Conservation (phyloP, 2,888 invertebrate species). For the Pteria penguin region DNA sequence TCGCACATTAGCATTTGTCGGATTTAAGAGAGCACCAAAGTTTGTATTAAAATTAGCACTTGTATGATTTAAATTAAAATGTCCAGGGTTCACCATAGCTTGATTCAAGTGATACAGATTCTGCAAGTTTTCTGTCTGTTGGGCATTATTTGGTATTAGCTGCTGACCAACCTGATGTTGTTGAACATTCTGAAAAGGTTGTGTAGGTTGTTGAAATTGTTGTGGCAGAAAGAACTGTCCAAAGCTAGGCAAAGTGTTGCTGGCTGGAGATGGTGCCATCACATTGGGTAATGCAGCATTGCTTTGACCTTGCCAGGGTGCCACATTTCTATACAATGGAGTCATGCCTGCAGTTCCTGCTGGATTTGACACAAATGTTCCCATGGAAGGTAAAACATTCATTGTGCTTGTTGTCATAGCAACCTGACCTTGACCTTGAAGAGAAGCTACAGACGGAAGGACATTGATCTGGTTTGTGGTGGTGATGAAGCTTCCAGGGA, state of each 20-base stretch:
- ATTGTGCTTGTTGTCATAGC: not conserved
- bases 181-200: conserved; percentile 53
- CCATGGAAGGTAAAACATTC: conserved; percentile 36
- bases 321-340: conserved; percentile 14
- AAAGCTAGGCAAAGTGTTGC: conserved; percentile 63
- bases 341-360: conserved; percentile 6
- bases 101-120: not conserved
- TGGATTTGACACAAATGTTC: conserved; percentile 39
- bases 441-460: conserved; percentile 2
- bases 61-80: not conserved
- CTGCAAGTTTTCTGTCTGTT: not conserved
- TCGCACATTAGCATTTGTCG: not conserved
- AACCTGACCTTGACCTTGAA: conserved; percentile 13
- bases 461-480: conserved; percentile 3
- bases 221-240: conserved; percentile 66
- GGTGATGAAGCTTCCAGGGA: not conserved
- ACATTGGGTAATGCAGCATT: not conserved
- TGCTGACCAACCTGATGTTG: conserved; percentile 48
- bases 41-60: not conserved
- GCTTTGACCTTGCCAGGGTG: conserved; percentile 11
- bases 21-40: conserved; percentile 5
- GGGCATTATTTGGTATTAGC: conserved; percentile 7
- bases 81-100: conserved; percentile 8
- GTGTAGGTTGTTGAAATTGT: conserved; percentile 52
- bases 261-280: not conserved